Base-by-base conservation (phyloP, 2,888 invertebrate species). In the Ophonus ardosiacus region DNA sequence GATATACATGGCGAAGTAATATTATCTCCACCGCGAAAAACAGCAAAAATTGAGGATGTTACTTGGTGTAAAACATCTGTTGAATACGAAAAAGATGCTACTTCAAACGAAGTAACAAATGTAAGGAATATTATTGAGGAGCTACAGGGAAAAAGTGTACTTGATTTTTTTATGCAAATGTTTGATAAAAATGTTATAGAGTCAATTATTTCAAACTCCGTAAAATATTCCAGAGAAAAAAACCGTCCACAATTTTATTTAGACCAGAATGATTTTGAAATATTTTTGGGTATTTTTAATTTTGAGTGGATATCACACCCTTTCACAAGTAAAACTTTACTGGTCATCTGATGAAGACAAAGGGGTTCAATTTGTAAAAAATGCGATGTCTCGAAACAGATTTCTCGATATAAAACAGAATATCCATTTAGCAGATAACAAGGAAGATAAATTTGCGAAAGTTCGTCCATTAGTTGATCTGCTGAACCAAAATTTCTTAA, bases 321-420 rank as follows among this genome's bases (percentile, higher is more conserved):
- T 57, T 57, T 13, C 56, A 10, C 56, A 57, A 57, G 56, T 13
- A 57, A 57, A 57, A 7, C 13, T 57, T 57, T 57, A 57, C 56
- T 57, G 56, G 56, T 57, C 56, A 13, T 10, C 56, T 57, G 56
- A 57, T 57, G 13, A 57, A 57, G 56, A 57, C 4, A 57, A 57
- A 57, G 56, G 13, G 5, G 56, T 57, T 57, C 56, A 57, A 57
- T 57, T 57, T 57, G 56, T 57, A 57, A 57, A 57, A 5, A 57
- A 57, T 10, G 56, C 56, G 13, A 57, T 57, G 56, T 57, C 56
- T 57, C 56, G 43, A 81, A 68, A 38, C 15, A 15, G 68, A 61
- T 81, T 81, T 63, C 15, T 31, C 18, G 43, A 65, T 38, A 81
- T 81, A 81, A 81, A 81, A 43, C 68, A 21, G 13, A 68, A 68